Percentiles rank a stretch among this genome's conserved stretches.
phyloP scores from a whole-genome alignment of 2,113 vertebrate species.

The Tachycineta bicolor region DNA sequence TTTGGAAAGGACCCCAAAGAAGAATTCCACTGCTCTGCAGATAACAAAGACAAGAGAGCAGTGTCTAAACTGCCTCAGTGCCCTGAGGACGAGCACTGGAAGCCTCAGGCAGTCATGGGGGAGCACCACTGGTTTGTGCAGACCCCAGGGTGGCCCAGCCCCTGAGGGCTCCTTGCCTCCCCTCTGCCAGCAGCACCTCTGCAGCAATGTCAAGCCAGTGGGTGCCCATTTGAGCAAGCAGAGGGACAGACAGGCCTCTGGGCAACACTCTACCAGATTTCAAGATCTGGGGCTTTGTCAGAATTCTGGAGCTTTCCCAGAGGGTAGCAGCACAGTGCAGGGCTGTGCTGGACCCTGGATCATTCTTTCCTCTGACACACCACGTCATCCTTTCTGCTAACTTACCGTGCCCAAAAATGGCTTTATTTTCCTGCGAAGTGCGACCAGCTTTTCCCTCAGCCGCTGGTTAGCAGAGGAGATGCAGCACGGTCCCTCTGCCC shows the following conservation, averaged over 20 bases:
- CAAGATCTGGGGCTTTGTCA: background rate
- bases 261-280: background rate
- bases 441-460: background rate
- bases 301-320: background rate
- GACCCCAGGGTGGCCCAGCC: rapidly evolving
- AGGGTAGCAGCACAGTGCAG: background rate
- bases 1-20: background rate
- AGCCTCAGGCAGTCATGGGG: background rate
- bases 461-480: background rate
- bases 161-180: background rate
- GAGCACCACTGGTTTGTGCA: background rate
- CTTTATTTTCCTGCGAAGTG: background rate
- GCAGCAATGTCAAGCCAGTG: rapidly evolving
- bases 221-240: background rate
- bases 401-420: rapidly evolving
- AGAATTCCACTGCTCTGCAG: background rate
- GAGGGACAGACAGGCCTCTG: background rate
- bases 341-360: background rate
- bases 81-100: background rate
- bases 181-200: background rate
- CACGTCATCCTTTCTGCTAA: background rate
- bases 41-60: background rate
- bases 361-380: background rate
- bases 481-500: background rate
- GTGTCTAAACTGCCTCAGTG: background rate